Evolutionary conservation across 2,888 invertebrate genomes (phyloP).

Genomic region (Stenoptilia bipunctidactyla): DNA sequence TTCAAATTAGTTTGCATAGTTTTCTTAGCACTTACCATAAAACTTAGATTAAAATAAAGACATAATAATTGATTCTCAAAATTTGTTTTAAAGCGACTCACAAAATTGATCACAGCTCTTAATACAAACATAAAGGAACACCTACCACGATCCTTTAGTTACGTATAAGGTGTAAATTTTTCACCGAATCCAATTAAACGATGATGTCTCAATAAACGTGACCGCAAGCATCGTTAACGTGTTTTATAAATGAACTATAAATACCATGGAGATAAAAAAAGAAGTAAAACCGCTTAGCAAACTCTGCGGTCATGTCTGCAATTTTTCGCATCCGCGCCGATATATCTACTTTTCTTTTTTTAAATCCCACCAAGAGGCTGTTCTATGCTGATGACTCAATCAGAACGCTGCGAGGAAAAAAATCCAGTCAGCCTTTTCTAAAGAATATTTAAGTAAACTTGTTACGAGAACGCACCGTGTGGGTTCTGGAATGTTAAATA

Average conservation of each 20-base stretch:
- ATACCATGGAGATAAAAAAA: conserved; percentile 4
- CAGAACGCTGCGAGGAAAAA: conserved; percentile 1
- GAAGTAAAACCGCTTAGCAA: background rate
- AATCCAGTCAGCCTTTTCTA: background rate
- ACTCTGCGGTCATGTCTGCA: background rate
- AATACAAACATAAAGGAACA: conserved; percentile 3
- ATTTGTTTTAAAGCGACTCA: background rate
- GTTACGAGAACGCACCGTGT: background rate
- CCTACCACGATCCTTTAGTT: conserved; percentile 7
- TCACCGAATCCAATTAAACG: conserved; percentile 10
- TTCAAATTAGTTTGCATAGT: no score
- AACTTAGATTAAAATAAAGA: no score
- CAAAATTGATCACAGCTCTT: background rate
- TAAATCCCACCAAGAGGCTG: background rate
- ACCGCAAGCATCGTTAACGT: conserved; percentile 8
- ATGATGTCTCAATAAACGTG: conserved; percentile 12
- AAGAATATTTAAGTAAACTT: background rate
- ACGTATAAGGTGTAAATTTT: conserved; percentile 10
- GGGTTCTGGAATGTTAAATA: background rate
- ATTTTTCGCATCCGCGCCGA: background rate
- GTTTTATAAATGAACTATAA: conserved; percentile 1
- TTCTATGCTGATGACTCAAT: conserved; percentile 11
- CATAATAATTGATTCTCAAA: background rate
- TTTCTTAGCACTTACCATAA: no score
- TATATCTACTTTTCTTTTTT: background rate